Conservation (phyloP, 2,888 invertebrate species). For the Andrena chrysosceles region DNA sequence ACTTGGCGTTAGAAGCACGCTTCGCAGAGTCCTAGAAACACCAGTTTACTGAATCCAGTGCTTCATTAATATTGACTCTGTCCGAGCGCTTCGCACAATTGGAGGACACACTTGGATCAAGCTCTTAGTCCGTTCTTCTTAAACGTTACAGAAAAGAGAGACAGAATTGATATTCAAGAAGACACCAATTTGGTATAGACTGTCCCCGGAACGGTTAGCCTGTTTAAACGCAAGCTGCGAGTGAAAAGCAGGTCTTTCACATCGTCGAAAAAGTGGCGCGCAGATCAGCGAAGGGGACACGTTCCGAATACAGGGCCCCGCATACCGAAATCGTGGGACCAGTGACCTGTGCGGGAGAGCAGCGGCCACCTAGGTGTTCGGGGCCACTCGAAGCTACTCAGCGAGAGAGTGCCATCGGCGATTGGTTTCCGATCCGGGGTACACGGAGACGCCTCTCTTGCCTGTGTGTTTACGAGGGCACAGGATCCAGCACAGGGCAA, state of each 20-base stretch:
- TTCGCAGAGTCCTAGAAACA: too few relatives aligned
- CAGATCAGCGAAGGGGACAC: slow-evolving; percentile 55
- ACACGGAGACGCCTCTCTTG: slow-evolving; percentile 4
- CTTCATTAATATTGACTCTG: neutral
- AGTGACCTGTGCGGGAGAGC: slow-evolving; percentile 71
- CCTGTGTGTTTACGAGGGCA: slow-evolving; percentile 52
- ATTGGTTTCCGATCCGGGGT: slow-evolving; percentile 36
- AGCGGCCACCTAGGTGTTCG: slow-evolving; percentile 18
- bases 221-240: too few relatives aligned
- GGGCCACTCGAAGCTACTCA: slow-evolving; percentile 1
- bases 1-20: too few relatives aligned
- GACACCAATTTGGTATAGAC: neutral
- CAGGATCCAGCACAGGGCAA: slow-evolving; percentile 12
- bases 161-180: neutral
- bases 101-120: neutral
- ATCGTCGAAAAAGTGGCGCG: slow-evolving; percentile 42
- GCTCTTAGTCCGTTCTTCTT: neutral
- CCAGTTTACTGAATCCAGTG: too few relatives aligned
- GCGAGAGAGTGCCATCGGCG: slow-evolving; percentile 12
- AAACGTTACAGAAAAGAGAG: neutral
- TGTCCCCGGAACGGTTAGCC: neutral
- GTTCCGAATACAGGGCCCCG: slow-evolving; percentile 53
- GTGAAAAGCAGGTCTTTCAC: neutral
- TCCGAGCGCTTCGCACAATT: neutral
- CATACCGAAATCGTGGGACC: slow-evolving; percentile 74